phyloP scores from a whole-genome alignment of 37 sponge, comb jelly and placozoan species.

The Crambe crambe region DNA sequence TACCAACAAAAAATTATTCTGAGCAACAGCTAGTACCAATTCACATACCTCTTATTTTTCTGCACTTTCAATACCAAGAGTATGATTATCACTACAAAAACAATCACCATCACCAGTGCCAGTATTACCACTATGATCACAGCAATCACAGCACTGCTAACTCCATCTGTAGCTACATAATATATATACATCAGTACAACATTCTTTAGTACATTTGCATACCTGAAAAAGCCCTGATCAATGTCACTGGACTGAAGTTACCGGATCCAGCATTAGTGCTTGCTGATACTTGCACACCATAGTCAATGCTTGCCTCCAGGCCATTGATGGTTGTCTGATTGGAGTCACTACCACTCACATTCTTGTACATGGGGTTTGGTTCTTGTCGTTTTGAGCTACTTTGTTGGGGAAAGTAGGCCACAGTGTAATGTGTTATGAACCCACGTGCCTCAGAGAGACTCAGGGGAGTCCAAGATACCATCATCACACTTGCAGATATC shows the following conservation, averaged over 20 bases:
- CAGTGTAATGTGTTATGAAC: slow-evolving; percentile 11
- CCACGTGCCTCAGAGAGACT: slow-evolving; percentile 13
- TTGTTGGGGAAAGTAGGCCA: not conserved
- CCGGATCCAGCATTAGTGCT: not conserved
- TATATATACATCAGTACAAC: too few relatives aligned
- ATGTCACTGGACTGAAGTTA: not conserved
- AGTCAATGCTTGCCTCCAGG: not conserved
- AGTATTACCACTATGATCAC: too few relatives aligned
- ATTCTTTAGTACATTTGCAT: too few relatives aligned
- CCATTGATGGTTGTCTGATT: slow-evolving; percentile 4
- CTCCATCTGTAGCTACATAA: too few relatives aligned
- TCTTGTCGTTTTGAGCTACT: not conserved
- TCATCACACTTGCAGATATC: not conserved
- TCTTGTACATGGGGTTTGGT: not conserved
- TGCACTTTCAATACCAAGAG: too few relatives aligned
- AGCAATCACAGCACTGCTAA: too few relatives aligned
- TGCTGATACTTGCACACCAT: slow-evolving; percentile 23
- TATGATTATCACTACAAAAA: too few relatives aligned
- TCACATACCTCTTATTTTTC: too few relatives aligned
- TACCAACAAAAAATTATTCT: too few relatives aligned
- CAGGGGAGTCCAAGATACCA: slow-evolving; percentile 11
- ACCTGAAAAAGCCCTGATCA: too few relatives aligned
- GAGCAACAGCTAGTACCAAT: too few relatives aligned
- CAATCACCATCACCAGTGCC: too few relatives aligned
- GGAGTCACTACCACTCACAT: not conserved